phyloP scores from a whole-genome alignment of 1,140 invertebrate species.

The Drusus annulatus region DNA sequence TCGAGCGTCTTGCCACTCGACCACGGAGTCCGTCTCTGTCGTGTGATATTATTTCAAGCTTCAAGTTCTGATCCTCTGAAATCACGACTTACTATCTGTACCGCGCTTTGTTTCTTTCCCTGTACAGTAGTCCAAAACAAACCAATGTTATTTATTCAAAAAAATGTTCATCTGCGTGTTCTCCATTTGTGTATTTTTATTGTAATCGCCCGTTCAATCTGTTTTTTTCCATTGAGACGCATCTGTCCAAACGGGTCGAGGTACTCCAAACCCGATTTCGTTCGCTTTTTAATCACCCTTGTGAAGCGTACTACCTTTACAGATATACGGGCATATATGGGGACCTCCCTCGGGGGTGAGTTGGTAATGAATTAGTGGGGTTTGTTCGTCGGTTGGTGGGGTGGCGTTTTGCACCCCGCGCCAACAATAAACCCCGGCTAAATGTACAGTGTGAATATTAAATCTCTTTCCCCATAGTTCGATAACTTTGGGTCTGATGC shows the following conservation, averaged over 20 bases:
- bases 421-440: slow-evolving; percentile 26
- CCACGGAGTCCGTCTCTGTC: too few species aligned
- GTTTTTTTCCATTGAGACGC: not conserved
- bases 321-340: not conserved
- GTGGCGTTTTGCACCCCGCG: slow-evolving; percentile 32
- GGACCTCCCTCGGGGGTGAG: not conserved
- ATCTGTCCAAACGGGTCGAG: slow-evolving; percentile 3
- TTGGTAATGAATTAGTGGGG: slow-evolving; percentile 34
- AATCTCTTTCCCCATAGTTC: not conserved
- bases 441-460: slow-evolving; percentile 40
- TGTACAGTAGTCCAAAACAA: too few species aligned
- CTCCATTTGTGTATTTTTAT: too few species aligned
- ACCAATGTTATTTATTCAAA: too few species aligned
- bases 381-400: not conserved
- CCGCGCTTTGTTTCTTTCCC: too few species aligned
- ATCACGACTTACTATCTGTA: too few species aligned
- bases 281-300: slow-evolving; percentile 14
- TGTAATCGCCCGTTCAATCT: not conserved
- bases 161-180: too few species aligned
- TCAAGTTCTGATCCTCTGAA: too few species aligned
- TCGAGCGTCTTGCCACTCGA: too few species aligned
- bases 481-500: too few species aligned
- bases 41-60: too few species aligned
- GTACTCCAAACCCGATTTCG: slow-evolving; percentile 11
- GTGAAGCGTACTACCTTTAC: not conserved